Conservation (phyloP, 92 coral and sea anemone genomes). For the Galaxea fascicularis region DNA sequence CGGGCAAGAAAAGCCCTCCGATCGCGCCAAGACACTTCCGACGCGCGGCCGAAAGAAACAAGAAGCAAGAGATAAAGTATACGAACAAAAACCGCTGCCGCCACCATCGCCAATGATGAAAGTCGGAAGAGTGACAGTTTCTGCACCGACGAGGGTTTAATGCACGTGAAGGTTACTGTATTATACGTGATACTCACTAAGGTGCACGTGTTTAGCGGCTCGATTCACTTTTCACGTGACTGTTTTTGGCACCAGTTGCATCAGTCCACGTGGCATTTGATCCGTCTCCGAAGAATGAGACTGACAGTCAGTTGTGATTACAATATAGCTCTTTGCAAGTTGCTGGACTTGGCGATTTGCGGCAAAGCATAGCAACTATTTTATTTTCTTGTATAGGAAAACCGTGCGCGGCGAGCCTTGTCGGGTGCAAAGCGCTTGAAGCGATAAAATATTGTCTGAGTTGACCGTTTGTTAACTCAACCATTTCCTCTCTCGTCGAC, state of each 20-base stretch:
- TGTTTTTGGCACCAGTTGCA: neutral
- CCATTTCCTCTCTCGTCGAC: neutral
- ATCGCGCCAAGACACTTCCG: slow-evolving; percentile 29
- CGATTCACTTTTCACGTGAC: neutral
- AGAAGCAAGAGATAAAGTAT: slow-evolving; percentile 31
- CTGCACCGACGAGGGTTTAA: slow-evolving; percentile 80
- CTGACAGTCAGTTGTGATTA: no score
- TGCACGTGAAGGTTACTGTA: no score
- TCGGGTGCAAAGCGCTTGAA: neutral
- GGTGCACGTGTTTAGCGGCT: neutral
- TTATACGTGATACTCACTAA: no score
- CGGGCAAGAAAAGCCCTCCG: slow-evolving; percentile 42
- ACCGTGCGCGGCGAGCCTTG: neutral
- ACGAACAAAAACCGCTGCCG: slow-evolving; percentile 37
- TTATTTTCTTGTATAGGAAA: neutral
- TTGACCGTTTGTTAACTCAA: no score
- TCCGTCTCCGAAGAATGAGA: neutral
- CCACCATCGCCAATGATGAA: slow-evolving; percentile 50
- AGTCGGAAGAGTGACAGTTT: slow-evolving; percentile 72
- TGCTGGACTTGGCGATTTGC: neutral
- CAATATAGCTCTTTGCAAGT: neutral
- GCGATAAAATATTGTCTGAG: neutral
- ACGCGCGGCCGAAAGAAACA: slow-evolving; percentile 42
- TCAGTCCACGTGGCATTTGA: neutral
- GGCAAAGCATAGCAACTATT: neutral